Base-by-base conservation (phyloP, 2,888 invertebrate species). In the Allolobophora icterica region DNA sequence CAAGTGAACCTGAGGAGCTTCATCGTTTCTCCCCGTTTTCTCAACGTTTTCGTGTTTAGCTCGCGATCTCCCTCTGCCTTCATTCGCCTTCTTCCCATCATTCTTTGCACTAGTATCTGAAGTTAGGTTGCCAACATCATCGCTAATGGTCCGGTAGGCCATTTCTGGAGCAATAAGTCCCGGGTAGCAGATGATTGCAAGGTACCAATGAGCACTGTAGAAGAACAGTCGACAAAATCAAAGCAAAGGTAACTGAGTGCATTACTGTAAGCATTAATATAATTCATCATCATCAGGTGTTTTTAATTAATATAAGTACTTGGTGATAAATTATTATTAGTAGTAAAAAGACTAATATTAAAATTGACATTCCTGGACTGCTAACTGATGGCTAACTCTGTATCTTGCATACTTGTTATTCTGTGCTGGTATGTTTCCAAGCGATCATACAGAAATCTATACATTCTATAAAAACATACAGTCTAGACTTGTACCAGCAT, bases 111-210 rank as follows among this genome's bases (percentile, higher is more conserved):
- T n/a, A 1, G n/a, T n/a, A n/a, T n/a, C n/a, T n/a, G 71, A n/a
- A 71, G 71, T 71, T 13, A n/a, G 30, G n/a, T n/a, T 71, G 71
- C 30, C 71, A 71, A n/a, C 71, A n/a, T 71, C 71, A n/a, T 71
- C 90, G n/a, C 34, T 45, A 90, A 38, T 58, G 34, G 45, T 2
- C 38, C 33, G 83, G 84, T 24, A 35, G 24, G 38, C 90, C 83
- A 84, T 84, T 84, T 90, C 90, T 40, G 84, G 83, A n/a, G 42
- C 38, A n/a, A n/a, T 84, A 91, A 94, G 91, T 30, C 97, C 97
- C 89, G 99, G 99, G 95, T 97, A 99, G 95, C 99, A 99, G 91
- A 99, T 97, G 90, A 99, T 98, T 3, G 98, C 99, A 94, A 99
- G 96, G 96, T 98, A 99, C 99, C 99, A 99, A 96, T 99, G 99